Conservation (phyloP, 1,140 invertebrate species). For the Metaphire vulgaris region DNA sequence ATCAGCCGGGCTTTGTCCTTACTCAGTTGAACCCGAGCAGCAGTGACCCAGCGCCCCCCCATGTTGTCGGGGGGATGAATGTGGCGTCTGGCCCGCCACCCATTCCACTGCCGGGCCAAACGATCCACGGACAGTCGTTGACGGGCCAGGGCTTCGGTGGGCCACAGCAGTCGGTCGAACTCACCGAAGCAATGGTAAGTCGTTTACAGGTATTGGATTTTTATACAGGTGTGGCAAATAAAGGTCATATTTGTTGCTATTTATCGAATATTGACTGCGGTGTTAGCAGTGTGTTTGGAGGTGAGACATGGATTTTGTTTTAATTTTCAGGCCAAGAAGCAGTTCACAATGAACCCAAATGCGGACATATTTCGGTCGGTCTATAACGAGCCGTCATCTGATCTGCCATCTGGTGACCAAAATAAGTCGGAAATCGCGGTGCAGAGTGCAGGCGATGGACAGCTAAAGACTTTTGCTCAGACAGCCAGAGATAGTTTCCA, state of each 20-base stretch:
- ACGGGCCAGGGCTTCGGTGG: neutral
- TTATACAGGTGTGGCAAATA: too few relatives aligned
- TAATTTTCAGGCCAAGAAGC: neutral
- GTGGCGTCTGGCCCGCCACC: too few relatives aligned
- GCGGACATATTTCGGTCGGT: neutral
- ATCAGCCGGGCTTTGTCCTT: neutral
- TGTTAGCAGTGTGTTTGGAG: too few relatives aligned
- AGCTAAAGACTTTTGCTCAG: neutral
- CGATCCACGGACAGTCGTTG: neutral
- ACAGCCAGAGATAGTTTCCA: neutral
- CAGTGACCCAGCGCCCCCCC: neutral
- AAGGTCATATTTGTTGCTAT: too few relatives aligned
- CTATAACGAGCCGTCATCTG: neutral
- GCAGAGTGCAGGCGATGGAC: neutral
- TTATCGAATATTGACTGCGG: too few relatives aligned
- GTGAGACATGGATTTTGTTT: too few relatives aligned
- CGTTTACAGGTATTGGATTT: too few relatives aligned
- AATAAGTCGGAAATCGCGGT: neutral
- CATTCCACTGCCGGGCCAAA: neutral
- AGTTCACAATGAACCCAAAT: constrained; percentile 1
- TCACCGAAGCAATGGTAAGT: neutral
- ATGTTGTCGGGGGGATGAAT: too few relatives aligned
- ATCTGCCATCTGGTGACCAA: neutral
- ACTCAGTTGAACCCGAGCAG: neutral
- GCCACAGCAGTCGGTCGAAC: neutral